These are phyloP conservation scores for Glareola pratincola DNA, from an alignment of 2,113 vertebrate species.

Conservation along the genomic window DNA sequence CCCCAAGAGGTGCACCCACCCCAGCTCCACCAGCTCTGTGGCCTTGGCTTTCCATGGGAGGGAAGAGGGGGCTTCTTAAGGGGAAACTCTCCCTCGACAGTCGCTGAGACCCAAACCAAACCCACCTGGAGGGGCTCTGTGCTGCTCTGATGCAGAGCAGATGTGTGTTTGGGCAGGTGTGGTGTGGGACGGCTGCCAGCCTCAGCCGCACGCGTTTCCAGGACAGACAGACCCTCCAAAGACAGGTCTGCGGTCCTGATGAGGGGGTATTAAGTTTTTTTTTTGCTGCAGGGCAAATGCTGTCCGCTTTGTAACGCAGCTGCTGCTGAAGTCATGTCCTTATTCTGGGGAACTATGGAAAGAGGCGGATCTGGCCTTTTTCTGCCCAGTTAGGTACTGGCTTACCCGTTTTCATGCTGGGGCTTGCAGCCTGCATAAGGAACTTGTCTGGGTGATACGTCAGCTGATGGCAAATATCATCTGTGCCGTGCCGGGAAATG, in stretches of 20 bases:
- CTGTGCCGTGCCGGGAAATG: not conserved
- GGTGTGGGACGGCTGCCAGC: not conserved
- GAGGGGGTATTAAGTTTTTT: not conserved
- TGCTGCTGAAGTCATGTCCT: not conserved
- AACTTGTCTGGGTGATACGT: not conserved
- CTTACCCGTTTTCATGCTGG: not conserved
- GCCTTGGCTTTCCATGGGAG: not conserved
- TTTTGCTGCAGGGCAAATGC: not conserved
- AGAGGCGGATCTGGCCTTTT: not conserved
- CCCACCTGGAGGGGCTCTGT: not conserved
- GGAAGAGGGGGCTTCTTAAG: not conserved
- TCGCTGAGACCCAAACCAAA: not conserved
- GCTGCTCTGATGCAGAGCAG: not conserved
- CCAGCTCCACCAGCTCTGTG: not conserved
- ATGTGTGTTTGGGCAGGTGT: conserved; percentile 16
- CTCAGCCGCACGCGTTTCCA: not conserved
- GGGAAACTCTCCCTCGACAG: not conserved
- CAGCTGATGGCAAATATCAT: not conserved
- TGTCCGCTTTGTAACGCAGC: not conserved
- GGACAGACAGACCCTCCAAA: not conserved
- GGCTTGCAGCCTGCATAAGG: not conserved
- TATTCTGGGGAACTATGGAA: not conserved
- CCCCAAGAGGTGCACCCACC: not conserved
- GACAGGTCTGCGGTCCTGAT: not conserved
- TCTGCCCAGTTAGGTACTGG: rapidly evolving